Evolutionary conservation across 2,113 vertebrate genomes (phyloP).

Genomic region (Perca schrenkii): DNA sequence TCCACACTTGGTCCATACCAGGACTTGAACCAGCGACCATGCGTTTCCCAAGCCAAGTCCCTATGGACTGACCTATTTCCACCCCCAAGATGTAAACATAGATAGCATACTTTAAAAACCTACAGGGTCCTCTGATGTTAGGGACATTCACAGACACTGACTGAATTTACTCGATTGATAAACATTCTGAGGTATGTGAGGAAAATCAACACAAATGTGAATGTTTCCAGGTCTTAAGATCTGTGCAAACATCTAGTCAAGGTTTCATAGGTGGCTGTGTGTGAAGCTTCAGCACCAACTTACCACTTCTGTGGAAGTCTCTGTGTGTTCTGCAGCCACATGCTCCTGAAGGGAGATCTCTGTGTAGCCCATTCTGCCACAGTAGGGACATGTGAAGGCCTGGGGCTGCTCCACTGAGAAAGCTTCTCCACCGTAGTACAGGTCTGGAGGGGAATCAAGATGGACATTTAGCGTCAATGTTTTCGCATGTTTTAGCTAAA

Average conservation of each 20-base stretch:
- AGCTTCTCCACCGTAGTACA: constrained; percentile 99
- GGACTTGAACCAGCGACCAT: no score
- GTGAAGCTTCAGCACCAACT: constrained; percentile 64
- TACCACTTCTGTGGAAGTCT: constrained; percentile 99
- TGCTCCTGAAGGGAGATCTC: constrained; percentile 99
- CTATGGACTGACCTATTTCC: no score
- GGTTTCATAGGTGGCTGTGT: background rate
- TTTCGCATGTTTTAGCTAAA: background rate
- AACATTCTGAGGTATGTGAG: background rate
- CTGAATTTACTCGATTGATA: background rate
- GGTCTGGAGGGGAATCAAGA: constrained; percentile 85
- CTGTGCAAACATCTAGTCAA: constrained; percentile 6
- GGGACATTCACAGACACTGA: background rate
- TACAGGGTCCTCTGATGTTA: background rate
- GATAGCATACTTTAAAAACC: background rate
- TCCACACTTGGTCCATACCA: no score
- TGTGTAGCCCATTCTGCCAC: constrained; percentile 98
- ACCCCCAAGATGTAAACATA: background rate
- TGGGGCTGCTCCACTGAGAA: constrained; percentile 99
- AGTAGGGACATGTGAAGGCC: constrained; percentile 99
- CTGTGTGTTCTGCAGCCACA: constrained; percentile 97
- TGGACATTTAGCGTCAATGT: background rate
- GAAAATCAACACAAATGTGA: background rate
- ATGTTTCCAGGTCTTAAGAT: constrained; percentile 20
- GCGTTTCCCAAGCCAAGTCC: no score